Conservation (phyloP, 2,113 vertebrate species). For the Tamias sibiricus region DNA sequence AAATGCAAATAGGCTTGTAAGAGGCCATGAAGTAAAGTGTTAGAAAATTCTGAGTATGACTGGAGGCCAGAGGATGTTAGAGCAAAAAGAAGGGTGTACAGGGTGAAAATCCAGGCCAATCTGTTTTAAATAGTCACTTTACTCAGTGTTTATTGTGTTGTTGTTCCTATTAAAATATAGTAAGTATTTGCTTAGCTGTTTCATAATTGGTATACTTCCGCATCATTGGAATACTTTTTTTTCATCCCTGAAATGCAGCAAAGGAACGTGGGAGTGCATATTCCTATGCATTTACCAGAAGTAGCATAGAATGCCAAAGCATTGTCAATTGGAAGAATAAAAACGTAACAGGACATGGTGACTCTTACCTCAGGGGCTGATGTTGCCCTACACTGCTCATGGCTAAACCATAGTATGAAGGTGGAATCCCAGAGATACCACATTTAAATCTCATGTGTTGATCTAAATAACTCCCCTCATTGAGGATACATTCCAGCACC, state of each 20-base stretch:
- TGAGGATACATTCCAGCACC: not conserved
- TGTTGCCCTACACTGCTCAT: not conserved
- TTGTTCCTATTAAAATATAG: not conserved
- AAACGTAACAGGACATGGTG: rapidly evolving
- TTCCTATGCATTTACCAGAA: not conserved
- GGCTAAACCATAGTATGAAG: not conserved
- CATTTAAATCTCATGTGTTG: not conserved
- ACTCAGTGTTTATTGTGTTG: not conserved
- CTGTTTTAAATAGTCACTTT: not conserved
- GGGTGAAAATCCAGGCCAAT: not conserved
- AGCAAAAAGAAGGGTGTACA: rapidly evolving
- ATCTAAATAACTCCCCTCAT: not conserved
- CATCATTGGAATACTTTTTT: not conserved
- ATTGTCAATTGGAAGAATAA: not conserved
- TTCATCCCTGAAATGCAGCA: not conserved
- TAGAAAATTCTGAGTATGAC: rapidly evolving
- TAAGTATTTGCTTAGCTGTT: not conserved
- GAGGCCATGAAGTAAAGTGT: not conserved
- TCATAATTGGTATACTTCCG: not conserved
- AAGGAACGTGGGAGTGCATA: not conserved
- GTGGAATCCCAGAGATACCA: not conserved
- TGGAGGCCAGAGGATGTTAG: not conserved
- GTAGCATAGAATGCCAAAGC: not conserved
- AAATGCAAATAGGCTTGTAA: not conserved
- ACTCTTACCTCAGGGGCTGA: not conserved